phyloP scores from a whole-genome alignment of 2,113 vertebrate genomes.

The Labeo rohita region DNA sequence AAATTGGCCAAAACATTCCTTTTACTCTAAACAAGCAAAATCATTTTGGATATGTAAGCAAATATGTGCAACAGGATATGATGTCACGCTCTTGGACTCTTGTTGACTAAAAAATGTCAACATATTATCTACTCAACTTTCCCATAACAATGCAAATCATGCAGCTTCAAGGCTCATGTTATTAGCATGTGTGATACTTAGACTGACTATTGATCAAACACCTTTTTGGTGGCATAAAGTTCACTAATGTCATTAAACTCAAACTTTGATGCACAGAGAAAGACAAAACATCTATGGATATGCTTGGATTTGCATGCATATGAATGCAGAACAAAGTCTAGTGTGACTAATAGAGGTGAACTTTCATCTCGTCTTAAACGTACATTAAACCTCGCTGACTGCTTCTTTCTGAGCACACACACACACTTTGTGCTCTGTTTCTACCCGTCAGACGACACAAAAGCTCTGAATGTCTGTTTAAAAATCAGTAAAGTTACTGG shows the following conservation, averaged over 20 bases:
- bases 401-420: constrained; percentile 18
- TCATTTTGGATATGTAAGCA: too few relatives aligned
- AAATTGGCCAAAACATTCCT: too few relatives aligned
- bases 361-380: not conserved
- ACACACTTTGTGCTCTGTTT: constrained; percentile 27
- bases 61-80: too few relatives aligned
- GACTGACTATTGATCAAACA: not conserved
- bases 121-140: not conserved
- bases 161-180: not conserved
- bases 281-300: not conserved
- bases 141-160: not conserved
- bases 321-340: not conserved
- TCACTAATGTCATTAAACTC: not conserved
- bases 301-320: not conserved
- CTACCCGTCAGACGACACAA: constrained; percentile 29
- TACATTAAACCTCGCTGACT: constrained; percentile 4
- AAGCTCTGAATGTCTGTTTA: constrained; percentile 48
- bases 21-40: too few relatives aligned
- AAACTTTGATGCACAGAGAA: not conserved
- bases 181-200: not conserved
- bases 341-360: not conserved
- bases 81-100: not conserved
- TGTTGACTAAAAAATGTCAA: not conserved
- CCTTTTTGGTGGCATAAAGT: not conserved
- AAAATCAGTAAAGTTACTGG: constrained; percentile 67